These are phyloP conservation scores for Forbesichthys papilliferus DNA, from an alignment of 2,113 vertebrate genomes.

Conservation along the genomic window DNA sequence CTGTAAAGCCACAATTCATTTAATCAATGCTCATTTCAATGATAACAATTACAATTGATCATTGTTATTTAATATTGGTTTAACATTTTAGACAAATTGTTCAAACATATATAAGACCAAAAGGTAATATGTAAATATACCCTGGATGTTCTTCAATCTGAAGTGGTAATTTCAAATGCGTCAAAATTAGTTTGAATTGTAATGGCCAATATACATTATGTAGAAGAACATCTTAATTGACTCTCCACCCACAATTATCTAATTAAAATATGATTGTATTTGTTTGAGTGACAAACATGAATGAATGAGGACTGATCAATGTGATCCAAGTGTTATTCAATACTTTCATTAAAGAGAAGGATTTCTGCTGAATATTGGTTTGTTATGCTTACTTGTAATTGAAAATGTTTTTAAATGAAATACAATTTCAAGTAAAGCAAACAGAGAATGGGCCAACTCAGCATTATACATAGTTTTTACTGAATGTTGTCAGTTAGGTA, in stretches of 20 bases:
- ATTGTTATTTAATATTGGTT: not conserved
- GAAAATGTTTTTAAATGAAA: conserved; percentile 16
- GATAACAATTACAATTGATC: not conserved
- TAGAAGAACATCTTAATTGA: not conserved
- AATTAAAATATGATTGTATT: not conserved
- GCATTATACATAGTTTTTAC: too few species aligned
- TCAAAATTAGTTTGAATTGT: not conserved
- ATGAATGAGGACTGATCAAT: not conserved
- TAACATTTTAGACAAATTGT: not conserved
- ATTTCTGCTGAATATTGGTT: not conserved
- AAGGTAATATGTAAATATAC: too few species aligned
- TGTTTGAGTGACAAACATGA: not conserved
- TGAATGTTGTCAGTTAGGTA: too few species aligned
- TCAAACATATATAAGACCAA: not conserved
- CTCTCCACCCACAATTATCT: not conserved
- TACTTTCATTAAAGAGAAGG: not conserved
- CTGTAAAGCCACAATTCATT: not conserved
- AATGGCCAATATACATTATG: not conserved
- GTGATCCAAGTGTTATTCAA: not conserved
- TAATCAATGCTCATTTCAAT: not conserved
- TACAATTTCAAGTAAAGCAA: not conserved
- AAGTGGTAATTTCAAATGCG: not conserved
- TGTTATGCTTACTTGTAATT: not conserved
- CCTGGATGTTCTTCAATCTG: not conserved
- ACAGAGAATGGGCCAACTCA: too few species aligned